Evolutionary conservation across 2,797 vertebrate species (phyloP).

Genomic region (Chelonia mydas): DNA sequence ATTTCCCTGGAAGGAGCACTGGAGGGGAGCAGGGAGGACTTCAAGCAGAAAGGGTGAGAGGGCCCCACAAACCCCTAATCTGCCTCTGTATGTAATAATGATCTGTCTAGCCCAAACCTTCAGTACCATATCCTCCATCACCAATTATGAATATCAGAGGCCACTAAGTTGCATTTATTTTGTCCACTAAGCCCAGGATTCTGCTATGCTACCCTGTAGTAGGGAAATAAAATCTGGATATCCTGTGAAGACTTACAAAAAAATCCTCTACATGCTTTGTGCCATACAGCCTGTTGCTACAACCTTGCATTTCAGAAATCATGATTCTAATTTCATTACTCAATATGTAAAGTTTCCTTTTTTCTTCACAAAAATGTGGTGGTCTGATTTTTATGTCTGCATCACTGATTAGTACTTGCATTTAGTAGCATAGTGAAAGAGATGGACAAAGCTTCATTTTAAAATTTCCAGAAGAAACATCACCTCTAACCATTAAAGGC

Average conservation of each 20-base stretch:
- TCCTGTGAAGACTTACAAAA: neutral
- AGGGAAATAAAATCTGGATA: neutral
- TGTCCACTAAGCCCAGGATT: neutral
- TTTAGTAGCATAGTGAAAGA: neutral
- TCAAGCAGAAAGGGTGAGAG: too few relatives aligned
- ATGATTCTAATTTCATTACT: neutral
- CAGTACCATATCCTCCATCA: neutral
- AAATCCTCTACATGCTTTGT: neutral
- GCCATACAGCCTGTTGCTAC: neutral
- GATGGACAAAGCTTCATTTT: neutral
- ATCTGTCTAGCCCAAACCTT: neutral
- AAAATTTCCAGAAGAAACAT: neutral
- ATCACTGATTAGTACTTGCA: neutral
- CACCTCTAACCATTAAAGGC: neutral
- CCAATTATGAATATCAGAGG: neutral
- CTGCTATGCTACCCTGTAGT: neutral
- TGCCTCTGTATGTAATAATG: neutral
- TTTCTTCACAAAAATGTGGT: neutral
- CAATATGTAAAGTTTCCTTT: neutral
- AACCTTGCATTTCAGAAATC: neutral
- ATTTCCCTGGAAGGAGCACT: too few relatives aligned
- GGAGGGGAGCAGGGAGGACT: too few relatives aligned
- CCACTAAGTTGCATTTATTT: neutral
- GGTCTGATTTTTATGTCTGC: neutral
- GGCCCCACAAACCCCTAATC: too few relatives aligned